Evolutionary conservation across 2,113 vertebrate species (phyloP), one percentile per base, ranked within the genome.

Genomic region (Asarcornis scutulata): DNA sequence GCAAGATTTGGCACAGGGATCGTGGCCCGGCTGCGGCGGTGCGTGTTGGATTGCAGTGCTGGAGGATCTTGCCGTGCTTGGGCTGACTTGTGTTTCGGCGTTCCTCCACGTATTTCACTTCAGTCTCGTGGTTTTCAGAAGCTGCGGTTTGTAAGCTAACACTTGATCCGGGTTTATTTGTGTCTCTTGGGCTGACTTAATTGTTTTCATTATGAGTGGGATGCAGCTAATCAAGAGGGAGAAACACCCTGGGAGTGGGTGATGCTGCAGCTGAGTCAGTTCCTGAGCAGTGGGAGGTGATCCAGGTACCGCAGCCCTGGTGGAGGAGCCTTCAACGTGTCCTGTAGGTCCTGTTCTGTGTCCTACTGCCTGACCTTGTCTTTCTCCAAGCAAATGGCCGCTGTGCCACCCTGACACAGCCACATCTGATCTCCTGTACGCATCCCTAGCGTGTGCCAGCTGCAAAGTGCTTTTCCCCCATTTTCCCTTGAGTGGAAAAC

Each of bases 401-500:
- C 34, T 55, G n/a, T 59, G 58, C 87, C 63, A 31, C 55, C 59
- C 17, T 48, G 40, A 6, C 9, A 1, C 20, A 5, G 46, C 46
- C 46, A 48, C 20, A 22, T 34, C 23, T 42, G 46, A 48, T 29
- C 56, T 89, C 42, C 3, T 26, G 36, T 81, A 7, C 34, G 2
- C 7, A 0, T 9, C 81, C 18, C 23, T 46, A 22, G 27, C 20
- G 59, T 7, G 6, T 0, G 0, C 27, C 25, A 21, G 8, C 60
- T 48, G 50, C 20, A 7, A n/a, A 56, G 68, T 59, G 21, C 44
- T 74, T 60, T 22, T 17, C 9, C 25, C 29, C 18, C 4, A 0
- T 53, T 74, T 66, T 11, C 26, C 23, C 10, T 58, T 2, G 11
- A 14, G 42, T 32, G 52, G 29, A 32, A 23, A 7, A 13, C 6